phyloP scores from a whole-genome alignment of 2,888 invertebrate genomes.

The Apodemia mormo region DNA sequence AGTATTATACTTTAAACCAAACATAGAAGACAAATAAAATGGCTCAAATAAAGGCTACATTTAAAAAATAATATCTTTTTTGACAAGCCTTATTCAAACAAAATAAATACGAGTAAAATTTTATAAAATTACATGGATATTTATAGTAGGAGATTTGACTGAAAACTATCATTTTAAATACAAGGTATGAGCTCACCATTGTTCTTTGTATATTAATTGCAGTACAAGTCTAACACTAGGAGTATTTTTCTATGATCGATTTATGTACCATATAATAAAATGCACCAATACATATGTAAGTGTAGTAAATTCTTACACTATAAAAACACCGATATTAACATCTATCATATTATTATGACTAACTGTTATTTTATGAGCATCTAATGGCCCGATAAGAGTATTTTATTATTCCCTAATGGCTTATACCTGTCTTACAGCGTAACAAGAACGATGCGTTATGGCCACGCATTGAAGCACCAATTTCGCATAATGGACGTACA shows the following conservation, averaged over 20 bases:
- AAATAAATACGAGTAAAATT: no score
- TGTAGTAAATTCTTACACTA: conserved; percentile 22
- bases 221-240: no score
- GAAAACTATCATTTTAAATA: no score
- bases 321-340: conserved; percentile 75
- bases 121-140: no score
- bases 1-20: no score
- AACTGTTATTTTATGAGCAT: conserved; percentile 80
- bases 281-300: not conserved
- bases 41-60: no score
- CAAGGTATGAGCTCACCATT: no score
- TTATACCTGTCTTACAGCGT: conserved; percentile 76
- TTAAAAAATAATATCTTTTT: no score
- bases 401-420: conserved; percentile 80
- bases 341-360: conserved; percentile 78
- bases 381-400: conserved; percentile 78
- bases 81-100: no score
- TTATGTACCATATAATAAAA: not conserved
- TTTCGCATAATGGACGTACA: conserved; percentile 74
- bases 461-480: conserved; percentile 66
- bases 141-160: no score
- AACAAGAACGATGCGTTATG: conserved; percentile 69
- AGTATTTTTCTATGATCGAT: not conserved
- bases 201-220: no score
- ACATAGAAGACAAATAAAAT: no score